phyloP scores from a whole-genome alignment of 2,113 vertebrate species.

The Scomber colias region DNA sequence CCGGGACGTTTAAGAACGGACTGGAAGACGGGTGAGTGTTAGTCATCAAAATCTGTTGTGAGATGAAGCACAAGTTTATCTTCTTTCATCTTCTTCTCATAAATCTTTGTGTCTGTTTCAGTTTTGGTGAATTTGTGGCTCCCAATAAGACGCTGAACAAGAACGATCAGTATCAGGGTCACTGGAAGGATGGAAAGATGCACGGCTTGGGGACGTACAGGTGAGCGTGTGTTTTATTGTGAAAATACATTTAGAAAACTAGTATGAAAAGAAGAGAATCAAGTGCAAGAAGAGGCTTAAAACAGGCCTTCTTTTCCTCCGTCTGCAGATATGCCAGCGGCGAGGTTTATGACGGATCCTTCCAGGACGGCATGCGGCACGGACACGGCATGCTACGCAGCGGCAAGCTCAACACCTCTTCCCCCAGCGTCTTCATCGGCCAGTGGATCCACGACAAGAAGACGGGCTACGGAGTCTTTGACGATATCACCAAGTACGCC shows the following conservation, averaged over 20 bases:
- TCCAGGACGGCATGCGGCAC: constrained; percentile 94
- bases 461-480: constrained; percentile 95
- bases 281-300: background rate
- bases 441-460: constrained; percentile 97
- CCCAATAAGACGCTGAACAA: constrained; percentile 91
- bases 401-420: constrained; percentile 94
- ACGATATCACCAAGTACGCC: constrained; percentile 95
- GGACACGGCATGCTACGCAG: constrained; percentile 96
- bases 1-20: constrained; percentile 93
- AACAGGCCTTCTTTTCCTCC: background rate
- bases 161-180: constrained; percentile 92
- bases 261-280: too few relatives aligned
- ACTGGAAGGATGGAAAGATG: constrained; percentile 98
- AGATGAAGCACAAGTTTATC: too few relatives aligned
- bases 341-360: constrained; percentile 96
- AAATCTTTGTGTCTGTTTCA: constrained; percentile 63
- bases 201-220: constrained; percentile 93
- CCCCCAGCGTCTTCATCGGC: constrained; percentile 97
- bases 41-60: too few relatives aligned
- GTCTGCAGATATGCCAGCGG: constrained; percentile 90
- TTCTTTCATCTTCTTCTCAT: background rate
- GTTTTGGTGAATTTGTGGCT: constrained; percentile 91
- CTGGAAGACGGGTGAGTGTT: constrained; percentile 93
- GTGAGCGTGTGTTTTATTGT: constrained; percentile 68
- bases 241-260: too few relatives aligned